Evolutionary conservation across 23 tunicate genomes (phyloP).

Genomic region (Styela clava): DNA sequence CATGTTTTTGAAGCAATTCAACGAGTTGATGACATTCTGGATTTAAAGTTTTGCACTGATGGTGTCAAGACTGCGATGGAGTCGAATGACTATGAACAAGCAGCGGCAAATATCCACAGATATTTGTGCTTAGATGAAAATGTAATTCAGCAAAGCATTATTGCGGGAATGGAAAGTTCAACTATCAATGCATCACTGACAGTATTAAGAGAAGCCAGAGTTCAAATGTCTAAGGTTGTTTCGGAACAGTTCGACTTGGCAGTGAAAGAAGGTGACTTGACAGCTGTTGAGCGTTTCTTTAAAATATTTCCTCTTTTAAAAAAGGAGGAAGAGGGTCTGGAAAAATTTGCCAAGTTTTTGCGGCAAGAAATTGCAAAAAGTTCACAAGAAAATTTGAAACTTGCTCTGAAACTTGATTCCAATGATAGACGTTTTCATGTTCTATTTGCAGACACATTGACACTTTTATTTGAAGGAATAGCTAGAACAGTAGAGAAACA

Average conservation of each 20-base stretch:
- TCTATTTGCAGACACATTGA: constrained; percentile 79
- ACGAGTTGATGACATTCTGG: constrained; percentile 92
- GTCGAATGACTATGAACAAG: constrained; percentile 87
- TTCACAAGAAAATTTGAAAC: constrained; percentile 71
- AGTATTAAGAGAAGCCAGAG: constrained; percentile 75
- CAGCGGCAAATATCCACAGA: constrained; percentile 92
- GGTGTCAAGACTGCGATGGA: constrained; percentile 95
- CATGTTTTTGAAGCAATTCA: constrained; percentile 93
- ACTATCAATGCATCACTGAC: constrained; percentile 82
- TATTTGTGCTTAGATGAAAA: constrained; percentile 95
- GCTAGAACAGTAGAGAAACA: constrained; percentile 92
- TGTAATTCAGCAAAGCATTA: constrained; percentile 80
- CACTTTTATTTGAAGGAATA: constrained; percentile 85
- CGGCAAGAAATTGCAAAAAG: constrained; percentile 81
- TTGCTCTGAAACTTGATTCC: constrained; percentile 51
- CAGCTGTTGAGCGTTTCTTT: constrained; percentile 79
- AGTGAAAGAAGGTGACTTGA: constrained; percentile 53
- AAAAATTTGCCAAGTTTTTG: constrained; percentile 66
- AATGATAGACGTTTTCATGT: constrained; percentile 47
- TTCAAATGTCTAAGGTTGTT: constrained; percentile 80
- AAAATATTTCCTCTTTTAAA: constrained; percentile 89
- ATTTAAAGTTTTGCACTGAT: constrained; percentile 88
- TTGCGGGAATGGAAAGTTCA: constrained; percentile 82
- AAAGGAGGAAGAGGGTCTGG: constrained; percentile 88
- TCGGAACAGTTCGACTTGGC: constrained; percentile 83